A percentile compares a stretch with the other conserved stretches of the same genome.
Evolutionary conservation across 2,113 vertebrate species (phyloP).

Genomic region (Mobula birostris): DNA sequence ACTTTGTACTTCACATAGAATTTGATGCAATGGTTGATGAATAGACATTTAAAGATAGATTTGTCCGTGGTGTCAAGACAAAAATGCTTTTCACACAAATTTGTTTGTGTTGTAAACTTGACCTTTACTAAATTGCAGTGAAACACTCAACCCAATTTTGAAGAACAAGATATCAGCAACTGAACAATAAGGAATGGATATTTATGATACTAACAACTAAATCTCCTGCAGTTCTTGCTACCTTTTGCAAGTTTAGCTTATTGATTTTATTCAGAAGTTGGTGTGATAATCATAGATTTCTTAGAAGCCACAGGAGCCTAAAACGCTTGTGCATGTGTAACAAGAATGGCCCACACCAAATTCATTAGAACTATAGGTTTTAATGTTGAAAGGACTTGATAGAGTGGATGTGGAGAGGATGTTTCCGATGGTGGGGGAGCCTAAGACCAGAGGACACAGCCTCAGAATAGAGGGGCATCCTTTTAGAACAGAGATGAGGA

Average conservation of each 20-base stretch:
- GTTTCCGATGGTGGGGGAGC: too few relatives aligned
- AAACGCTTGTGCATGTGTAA: not conserved
- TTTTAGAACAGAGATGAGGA: too few relatives aligned
- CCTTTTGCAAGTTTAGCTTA: not conserved
- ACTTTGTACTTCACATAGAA: not conserved
- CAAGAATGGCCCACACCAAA: not conserved
- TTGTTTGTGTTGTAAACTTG: not conserved
- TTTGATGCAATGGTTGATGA: not conserved
- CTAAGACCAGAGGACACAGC: too few relatives aligned
- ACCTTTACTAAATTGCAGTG: not conserved
- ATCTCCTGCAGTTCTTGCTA: not conserved
- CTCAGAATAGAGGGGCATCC: too few relatives aligned
- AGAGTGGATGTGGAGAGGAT: too few relatives aligned
- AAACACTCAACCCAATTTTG: not conserved
- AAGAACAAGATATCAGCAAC: not conserved
- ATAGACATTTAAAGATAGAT: conserved; percentile 2
- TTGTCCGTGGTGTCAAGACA: not conserved
- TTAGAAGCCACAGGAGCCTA: not conserved
- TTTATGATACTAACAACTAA: not conserved
- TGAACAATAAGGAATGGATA: conserved; percentile 14
- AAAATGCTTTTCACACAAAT: not conserved
- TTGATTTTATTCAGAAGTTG: conserved; percentile 20
- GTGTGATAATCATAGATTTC: not conserved
- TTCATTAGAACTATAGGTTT: not conserved
- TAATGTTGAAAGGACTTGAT: too few relatives aligned